These are phyloP conservation scores for Lepus townsendii DNA, from an alignment of 2,797 vertebrate species.

Conservation along the genomic window DNA sequence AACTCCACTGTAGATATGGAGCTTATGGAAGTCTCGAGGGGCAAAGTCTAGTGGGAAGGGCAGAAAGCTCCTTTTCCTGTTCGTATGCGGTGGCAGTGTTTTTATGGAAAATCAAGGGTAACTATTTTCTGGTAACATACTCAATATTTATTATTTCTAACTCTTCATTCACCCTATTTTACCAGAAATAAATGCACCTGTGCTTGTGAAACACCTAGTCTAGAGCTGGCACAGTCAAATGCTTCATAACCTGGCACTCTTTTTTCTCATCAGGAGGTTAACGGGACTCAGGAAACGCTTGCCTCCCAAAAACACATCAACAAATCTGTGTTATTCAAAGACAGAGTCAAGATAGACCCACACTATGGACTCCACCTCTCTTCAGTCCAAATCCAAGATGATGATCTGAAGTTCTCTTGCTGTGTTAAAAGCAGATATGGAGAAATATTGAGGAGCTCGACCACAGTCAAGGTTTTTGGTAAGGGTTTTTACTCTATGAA, in stretches of 20 bases:
- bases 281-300: constrained; percentile 78
- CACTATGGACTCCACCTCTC: constrained; percentile 71
- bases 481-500: constrained; percentile 55
- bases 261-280: constrained; percentile 79
- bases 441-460: constrained; percentile 80
- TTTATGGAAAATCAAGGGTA: constrained; percentile 42
- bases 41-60: background rate
- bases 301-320: constrained; percentile 56
- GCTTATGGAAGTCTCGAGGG: background rate
- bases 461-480: constrained; percentile 84
- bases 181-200: background rate
- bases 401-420: constrained; percentile 83
- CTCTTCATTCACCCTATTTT: background rate
- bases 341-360: constrained; percentile 73
- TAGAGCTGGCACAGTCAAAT: background rate
- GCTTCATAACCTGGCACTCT: background rate
- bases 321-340: accelerated
- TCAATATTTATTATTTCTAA: background rate
- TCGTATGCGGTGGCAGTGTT: background rate
- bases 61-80: background rate
- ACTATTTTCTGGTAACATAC: background rate
- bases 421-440: background rate
- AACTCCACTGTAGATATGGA: background rate
- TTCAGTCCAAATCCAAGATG: constrained; percentile 73
- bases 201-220: background rate